Conservation (phyloP, 2,113 vertebrate species). For the Brienomyrus longianalis region DNA sequence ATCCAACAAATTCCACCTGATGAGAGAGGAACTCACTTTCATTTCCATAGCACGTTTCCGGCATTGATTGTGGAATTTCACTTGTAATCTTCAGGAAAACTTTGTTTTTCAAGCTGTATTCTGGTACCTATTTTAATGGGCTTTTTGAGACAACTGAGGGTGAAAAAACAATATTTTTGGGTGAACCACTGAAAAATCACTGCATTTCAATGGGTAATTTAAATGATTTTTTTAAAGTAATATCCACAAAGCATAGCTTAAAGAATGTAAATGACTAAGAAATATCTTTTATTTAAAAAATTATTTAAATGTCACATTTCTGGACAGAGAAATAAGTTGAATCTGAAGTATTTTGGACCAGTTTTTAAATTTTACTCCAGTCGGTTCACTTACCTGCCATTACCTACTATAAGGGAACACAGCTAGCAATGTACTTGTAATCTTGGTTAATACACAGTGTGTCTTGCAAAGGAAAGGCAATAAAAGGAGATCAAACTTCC, state of each 20-base stretch:
- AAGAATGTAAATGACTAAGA: neutral
- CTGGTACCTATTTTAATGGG: neutral
- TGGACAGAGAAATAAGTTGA: neutral
- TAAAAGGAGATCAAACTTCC: neutral
- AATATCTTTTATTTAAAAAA: neutral
- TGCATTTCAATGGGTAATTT: neutral
- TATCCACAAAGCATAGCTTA: neutral
- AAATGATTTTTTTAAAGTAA: neutral
- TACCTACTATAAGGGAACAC: neutral
- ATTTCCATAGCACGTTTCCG: neutral
- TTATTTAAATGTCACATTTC: neutral
- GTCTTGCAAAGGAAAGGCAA: neutral
- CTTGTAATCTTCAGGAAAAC: neutral
- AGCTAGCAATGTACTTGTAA: neutral
- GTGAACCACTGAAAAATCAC: neutral
- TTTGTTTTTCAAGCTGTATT: neutral
- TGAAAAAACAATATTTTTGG: neutral
- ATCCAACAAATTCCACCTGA: neutral
- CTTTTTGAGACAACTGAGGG: neutral
- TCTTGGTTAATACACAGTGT: neutral
- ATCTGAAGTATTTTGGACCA: neutral
- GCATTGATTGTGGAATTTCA: neutral
- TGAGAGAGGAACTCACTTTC: neutral
- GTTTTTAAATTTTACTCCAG: neutral
- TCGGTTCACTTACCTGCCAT: neutral